These are phyloP conservation scores for Xanthorhoe spadicearia DNA, from an alignment of 2,888 invertebrate species.

Conservation along the genomic window DNA sequence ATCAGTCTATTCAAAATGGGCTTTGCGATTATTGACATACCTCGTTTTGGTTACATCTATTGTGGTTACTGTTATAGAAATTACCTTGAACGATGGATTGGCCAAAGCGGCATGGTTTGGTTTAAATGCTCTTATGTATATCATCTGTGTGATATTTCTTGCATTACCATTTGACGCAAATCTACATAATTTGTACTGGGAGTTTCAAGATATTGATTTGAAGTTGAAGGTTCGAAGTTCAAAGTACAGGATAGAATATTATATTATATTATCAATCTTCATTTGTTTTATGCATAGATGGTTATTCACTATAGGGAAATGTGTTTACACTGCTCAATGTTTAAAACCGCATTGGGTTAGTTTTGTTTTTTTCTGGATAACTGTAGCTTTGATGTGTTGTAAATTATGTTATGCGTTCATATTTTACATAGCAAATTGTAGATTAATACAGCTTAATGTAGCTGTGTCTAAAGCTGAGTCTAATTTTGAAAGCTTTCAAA, in stretches of 20 bases:
- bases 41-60: neutral
- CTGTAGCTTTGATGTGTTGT: neutral
- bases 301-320: neutral
- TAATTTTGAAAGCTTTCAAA: slow-evolving; percentile 2
- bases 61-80: neutral
- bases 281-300: neutral
- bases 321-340: neutral
- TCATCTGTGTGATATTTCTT: neutral
- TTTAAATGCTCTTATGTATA: neutral
- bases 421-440: slow-evolving; percentile 5
- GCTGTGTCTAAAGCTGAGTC: neutral
- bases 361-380: neutral
- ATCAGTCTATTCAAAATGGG: neutral
- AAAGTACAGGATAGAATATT: neutral
- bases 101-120: neutral
- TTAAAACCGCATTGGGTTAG: slow-evolving; percentile 10
- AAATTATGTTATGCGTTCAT: slow-evolving; percentile 11
- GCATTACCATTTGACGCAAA: neutral
- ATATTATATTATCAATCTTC: neutral
- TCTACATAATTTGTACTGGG: neutral
- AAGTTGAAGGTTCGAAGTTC: slow-evolving; percentile 1
- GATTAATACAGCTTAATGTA: slow-evolving; percentile 1
- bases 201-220: slow-evolving; percentile 1
- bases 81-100: neutral
- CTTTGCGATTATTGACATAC: neutral